Percentiles rank a stretch among this genome's conserved stretches.
Conservation (phyloP, 2,113 vertebrate genomes). For the Rhinolophus sinicus region DNA sequence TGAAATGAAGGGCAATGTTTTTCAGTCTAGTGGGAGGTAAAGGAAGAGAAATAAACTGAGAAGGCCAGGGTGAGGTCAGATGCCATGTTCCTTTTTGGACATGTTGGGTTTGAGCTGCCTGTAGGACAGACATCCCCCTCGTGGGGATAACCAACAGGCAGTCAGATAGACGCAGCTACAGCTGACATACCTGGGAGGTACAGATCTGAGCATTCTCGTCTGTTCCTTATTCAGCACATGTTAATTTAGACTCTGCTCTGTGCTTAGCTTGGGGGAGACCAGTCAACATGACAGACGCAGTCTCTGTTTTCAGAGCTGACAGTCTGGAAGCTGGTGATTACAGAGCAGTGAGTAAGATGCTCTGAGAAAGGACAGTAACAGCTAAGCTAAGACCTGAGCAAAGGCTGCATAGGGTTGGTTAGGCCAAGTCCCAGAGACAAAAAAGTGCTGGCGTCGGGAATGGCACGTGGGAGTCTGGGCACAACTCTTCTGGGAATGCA, state of each 20-base stretch:
- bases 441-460: not conserved
- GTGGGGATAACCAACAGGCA: no score
- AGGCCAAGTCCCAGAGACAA: not conserved
- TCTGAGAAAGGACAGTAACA: not conserved
- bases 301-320: not conserved
- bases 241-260: not conserved
- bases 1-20: not conserved
- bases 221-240: not conserved
- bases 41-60: not conserved
- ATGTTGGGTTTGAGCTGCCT: not conserved
- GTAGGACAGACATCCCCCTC: not conserved
- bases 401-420: not conserved
- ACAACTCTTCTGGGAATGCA: not conserved
- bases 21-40: no score
- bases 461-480: rapidly evolving
- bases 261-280: not conserved
- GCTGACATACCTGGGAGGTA: not conserved
- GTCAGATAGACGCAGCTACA: not conserved
- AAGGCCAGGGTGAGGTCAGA: not conserved
- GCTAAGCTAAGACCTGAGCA: not conserved
- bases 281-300: not conserved
- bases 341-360: not conserved
- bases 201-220: not conserved
- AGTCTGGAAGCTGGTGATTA: not conserved
- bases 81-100: not conserved